phyloP scores from a whole-genome alignment of 2,113 vertebrate species.

The Silurus meridionalis region DNA sequence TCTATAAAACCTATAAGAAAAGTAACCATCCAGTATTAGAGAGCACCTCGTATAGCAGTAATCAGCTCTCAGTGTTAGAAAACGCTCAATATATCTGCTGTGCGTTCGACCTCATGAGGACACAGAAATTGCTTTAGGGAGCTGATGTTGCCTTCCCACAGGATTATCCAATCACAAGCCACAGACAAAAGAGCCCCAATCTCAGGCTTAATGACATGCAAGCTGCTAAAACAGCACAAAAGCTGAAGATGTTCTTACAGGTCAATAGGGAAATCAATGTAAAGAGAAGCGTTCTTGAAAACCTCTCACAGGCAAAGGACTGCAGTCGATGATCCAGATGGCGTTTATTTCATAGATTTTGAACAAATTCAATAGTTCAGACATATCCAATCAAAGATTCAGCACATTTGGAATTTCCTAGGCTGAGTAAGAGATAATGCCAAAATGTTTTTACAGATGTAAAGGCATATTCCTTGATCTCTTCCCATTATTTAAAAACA shows the following conservation, averaged over 20 bases:
- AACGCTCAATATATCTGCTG: neutral
- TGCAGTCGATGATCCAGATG: conserved; percentile 24
- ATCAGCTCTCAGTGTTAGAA: neutral
- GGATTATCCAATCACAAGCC: conserved; percentile 35
- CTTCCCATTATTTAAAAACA: neutral
- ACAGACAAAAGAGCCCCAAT: conserved; percentile 24
- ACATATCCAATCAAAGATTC: conserved; percentile 2
- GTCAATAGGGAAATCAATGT: conserved; percentile 38
- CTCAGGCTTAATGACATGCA: conserved; percentile 40
- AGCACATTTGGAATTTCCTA: neutral
- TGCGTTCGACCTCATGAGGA: neutral
- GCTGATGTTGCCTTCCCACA: conserved; percentile 25
- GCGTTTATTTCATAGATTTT: conserved; percentile 7
- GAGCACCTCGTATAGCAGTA: neutral
- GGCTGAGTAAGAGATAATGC: neutral
- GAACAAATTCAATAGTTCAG: conserved; percentile 27
- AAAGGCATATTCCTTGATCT: neutral
- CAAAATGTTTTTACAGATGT: neutral
- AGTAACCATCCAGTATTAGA: neutral
- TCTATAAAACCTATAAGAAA: neutral
- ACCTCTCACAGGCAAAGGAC: conserved; percentile 1
- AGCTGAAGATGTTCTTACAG: conserved; percentile 7
- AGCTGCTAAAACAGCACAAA: conserved; percentile 37
- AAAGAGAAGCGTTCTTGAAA: conserved; percentile 39
- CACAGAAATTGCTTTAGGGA: neutral